These are phyloP conservation scores for Rhinogobius similis DNA, from an alignment of 2,113 vertebrate genomes.

Conservation along the genomic window DNA sequence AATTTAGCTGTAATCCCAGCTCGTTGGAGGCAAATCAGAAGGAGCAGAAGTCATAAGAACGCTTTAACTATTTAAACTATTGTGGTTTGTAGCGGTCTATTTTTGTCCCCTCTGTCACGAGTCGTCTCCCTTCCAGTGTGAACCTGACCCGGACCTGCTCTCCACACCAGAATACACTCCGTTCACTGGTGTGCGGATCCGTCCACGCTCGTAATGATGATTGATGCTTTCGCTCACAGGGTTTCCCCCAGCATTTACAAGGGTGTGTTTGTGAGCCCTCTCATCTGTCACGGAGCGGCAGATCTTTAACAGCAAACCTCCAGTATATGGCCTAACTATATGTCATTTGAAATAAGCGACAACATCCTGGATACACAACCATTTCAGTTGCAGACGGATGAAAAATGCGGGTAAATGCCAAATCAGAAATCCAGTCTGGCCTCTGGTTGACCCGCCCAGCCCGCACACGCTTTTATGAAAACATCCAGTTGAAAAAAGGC, in stretches of 20 bases:
- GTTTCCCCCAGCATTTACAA: slow-evolving; percentile 23
- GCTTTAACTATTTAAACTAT: slow-evolving; percentile 1
- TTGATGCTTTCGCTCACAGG: slow-evolving; percentile 38
- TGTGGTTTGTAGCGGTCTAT: background rate
- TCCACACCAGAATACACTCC: slow-evolving; percentile 34
- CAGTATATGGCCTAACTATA: slow-evolving; percentile 6
- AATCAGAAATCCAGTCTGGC: background rate
- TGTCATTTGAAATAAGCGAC: slow-evolving; percentile 4
- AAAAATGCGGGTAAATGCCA: no score
- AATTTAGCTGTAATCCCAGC: no score
- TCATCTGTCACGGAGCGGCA: slow-evolving; percentile 20
- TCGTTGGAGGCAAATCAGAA: no score
- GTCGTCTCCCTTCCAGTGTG: slow-evolving; percentile 31
- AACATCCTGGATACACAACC: background rate
- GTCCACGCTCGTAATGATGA: slow-evolving; percentile 34
- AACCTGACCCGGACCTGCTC: slow-evolving; percentile 36
- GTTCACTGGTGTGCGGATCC: slow-evolving; percentile 45
- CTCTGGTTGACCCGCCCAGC: slow-evolving; percentile 15
- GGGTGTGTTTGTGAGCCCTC: slow-evolving; percentile 18
- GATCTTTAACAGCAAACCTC: slow-evolving; percentile 13
- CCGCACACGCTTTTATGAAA: slow-evolving; percentile 1
- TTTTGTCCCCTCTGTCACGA: slow-evolving; percentile 40
- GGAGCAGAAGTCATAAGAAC: background rate
- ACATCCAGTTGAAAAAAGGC: background rate
- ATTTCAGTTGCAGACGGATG: background rate